A percentile compares a stretch with the other conserved stretches of the same genome.
Conservation (phyloP, 2,113 vertebrate genomes). For the Steatornis caripensis region DNA sequence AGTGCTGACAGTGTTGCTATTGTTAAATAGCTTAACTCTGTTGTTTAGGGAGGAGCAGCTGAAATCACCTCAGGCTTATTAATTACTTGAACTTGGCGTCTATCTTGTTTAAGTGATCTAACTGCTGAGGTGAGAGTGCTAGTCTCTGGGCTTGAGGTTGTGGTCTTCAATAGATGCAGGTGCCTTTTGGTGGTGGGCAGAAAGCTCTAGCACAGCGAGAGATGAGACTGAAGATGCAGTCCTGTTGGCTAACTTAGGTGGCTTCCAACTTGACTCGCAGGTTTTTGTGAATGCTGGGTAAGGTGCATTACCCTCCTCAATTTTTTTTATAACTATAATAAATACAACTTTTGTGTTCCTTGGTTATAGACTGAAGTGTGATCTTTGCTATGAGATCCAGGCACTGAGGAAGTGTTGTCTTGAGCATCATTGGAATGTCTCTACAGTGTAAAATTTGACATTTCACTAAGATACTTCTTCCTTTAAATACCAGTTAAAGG, state of each 20-base stretch:
- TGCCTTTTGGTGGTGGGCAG: not conserved
- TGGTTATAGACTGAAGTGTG: not conserved
- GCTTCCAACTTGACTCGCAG: not conserved
- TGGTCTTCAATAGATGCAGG: not conserved
- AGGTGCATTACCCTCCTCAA: not conserved
- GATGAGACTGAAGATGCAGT: not conserved
- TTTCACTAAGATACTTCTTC: not conserved
- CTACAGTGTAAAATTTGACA: not conserved
- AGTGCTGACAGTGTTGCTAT: not conserved
- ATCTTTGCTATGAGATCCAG: not conserved
- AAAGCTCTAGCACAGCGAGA: not conserved
- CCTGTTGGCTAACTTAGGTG: not conserved
- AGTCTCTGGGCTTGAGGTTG: not conserved
- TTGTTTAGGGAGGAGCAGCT: not conserved
- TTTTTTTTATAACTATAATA: not conserved
- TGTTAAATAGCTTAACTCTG: not conserved
- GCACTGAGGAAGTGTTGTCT: not conserved
- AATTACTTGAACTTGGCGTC: not conserved
- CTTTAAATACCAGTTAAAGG: not conserved
- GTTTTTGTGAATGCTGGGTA: not conserved
- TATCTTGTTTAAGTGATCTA: not conserved
- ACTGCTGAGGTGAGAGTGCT: not conserved
- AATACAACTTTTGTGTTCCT: not conserved
- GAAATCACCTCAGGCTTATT: not conserved
- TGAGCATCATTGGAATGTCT: not conserved